A percentile compares a stretch with the other conserved stretches of the same genome.
phyloP scores from a whole-genome alignment of 1,140 invertebrate species.

The Temnothorax longispinosus region DNA sequence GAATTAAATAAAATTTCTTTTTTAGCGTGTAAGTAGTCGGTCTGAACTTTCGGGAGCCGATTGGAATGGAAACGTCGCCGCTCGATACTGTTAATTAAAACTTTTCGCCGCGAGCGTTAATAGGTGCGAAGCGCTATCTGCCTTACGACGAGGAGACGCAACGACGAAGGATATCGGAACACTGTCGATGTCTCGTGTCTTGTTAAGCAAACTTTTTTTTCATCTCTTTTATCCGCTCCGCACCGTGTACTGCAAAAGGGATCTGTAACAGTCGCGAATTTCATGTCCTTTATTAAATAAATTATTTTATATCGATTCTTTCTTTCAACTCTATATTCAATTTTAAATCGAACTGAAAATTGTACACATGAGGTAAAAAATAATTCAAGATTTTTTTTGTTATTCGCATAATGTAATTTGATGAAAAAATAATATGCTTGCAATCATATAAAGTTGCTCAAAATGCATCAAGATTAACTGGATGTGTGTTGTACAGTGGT shows the following conservation, averaged over 20 bases:
- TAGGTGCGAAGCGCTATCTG: conserved; percentile 44
- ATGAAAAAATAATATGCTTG: not conserved
- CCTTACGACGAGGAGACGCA: conserved; percentile 25
- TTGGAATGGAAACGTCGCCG: not conserved
- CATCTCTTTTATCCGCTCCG: conserved; percentile 31
- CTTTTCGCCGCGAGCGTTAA: conserved; percentile 48
- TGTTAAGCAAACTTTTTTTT: conserved; percentile 58
- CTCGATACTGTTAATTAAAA: conserved; percentile 71
- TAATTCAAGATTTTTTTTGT: not conserved
- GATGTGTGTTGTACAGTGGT: too few relatives aligned
- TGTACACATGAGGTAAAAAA: not conserved
- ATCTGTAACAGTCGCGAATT: conserved; percentile 25
- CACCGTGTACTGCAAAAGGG: conserved; percentile 15
- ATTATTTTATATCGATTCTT: conserved; percentile 5
- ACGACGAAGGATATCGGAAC: conserved; percentile 66
- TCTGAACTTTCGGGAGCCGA: not conserved
- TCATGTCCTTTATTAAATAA: conserved; percentile 7
- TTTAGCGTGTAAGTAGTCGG: not conserved
- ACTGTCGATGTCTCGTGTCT: conserved; percentile 58
- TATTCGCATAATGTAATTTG: not conserved
- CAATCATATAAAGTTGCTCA: not conserved
- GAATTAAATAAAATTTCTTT: conserved; percentile 54
- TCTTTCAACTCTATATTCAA: not conserved
- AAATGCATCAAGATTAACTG: not conserved
- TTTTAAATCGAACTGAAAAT: not conserved